These are phyloP conservation scores for Dasyurus viverrinus DNA, from an alignment of 2,113 vertebrate species.

Conservation along the genomic window DNA sequence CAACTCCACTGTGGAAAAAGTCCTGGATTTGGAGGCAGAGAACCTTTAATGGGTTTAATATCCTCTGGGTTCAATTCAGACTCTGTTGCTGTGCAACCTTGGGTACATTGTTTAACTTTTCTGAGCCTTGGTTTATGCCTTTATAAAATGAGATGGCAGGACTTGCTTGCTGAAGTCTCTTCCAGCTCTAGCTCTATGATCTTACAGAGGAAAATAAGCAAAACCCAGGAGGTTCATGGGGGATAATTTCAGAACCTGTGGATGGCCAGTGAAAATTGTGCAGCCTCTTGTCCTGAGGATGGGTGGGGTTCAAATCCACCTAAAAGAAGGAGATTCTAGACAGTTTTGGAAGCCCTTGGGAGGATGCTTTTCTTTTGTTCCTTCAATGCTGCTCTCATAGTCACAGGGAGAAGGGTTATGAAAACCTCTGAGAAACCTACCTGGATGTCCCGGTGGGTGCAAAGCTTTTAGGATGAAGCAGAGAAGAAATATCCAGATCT, in stretches of 20 bases:
- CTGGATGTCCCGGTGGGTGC: not conserved
- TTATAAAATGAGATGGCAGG: not conserved
- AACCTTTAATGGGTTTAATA: not conserved
- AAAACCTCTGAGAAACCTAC: too few relatives aligned
- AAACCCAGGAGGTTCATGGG: not conserved
- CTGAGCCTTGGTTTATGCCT: not conserved
- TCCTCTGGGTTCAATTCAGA: not conserved
- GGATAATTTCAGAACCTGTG: not conserved
- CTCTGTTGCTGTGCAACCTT: not conserved
- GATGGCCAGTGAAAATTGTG: not conserved
- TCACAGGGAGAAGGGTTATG: not conserved
- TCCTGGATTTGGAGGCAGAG: not conserved
- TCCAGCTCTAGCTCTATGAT: not conserved
- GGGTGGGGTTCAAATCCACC: not conserved
- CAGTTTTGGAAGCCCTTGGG: not conserved
- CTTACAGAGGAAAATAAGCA: not conserved
- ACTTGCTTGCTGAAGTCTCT: not conserved
- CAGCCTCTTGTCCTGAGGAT: not conserved
- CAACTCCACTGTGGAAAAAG: not conserved
- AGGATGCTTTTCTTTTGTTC: not conserved
- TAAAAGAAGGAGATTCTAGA: not conserved
- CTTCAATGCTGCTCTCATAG: not conserved
- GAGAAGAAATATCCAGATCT: not conserved
- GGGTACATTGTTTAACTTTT: not conserved
- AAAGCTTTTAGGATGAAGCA: not conserved